Evolutionary conservation across 2,888 invertebrate genomes (phyloP).

Genomic region (Eupithecia subumbrata): DNA sequence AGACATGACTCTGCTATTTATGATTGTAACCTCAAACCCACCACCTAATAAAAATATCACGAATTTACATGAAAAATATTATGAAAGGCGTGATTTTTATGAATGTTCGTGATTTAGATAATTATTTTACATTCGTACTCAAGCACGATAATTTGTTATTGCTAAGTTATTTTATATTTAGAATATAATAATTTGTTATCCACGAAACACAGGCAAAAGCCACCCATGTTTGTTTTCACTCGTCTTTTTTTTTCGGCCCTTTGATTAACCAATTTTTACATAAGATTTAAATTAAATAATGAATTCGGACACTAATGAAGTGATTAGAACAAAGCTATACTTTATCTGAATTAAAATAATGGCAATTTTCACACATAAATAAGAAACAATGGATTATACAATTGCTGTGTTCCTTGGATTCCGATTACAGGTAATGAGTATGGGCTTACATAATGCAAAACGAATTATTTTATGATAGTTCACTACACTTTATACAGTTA

Average conservation of each 20-base stretch:
- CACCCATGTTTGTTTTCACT: not conserved
- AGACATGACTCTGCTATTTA: constrained; percentile 26
- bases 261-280: not conserved
- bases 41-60: constrained; percentile 7
- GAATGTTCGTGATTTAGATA: constrained; percentile 9
- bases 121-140: not conserved
- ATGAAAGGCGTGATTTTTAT: not conserved
- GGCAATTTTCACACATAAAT: constrained; percentile 31
- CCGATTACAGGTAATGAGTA: constrained; percentile 14
- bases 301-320: not conserved
- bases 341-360: constrained; percentile 27
- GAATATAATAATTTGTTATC: not conserved
- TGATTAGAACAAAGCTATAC: constrained; percentile 7
- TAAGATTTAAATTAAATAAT: not conserved
- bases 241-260: not conserved
- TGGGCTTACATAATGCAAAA: constrained; percentile 21
- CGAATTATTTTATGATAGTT: constrained; percentile 14
- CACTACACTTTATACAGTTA: not conserved
- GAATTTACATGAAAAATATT: not conserved
- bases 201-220: not conserved
- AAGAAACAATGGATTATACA: constrained; percentile 31
- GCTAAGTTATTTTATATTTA: not conserved
- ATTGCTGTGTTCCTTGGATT: constrained; percentile 21
- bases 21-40: constrained; percentile 1
- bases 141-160: not conserved